Percentiles rank a stretch among this genome's conserved stretches.
Conservation (phyloP, 2,797 vertebrate species). For the Alectoris magna region DNA sequence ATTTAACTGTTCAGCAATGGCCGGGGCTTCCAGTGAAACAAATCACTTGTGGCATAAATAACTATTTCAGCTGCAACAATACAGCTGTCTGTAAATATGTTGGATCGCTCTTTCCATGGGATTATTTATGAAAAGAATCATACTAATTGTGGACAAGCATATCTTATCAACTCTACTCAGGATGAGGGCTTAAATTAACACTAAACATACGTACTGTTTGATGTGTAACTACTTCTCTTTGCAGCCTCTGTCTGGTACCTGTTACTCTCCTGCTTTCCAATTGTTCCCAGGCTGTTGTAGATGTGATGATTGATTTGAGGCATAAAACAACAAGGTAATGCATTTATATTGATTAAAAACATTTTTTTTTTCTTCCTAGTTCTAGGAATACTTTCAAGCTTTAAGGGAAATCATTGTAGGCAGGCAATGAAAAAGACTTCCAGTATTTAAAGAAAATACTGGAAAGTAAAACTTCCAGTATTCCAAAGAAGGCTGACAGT, state of each 20-base stretch:
- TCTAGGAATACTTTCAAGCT: neutral
- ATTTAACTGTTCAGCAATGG: neutral
- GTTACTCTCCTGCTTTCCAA: conserved; percentile 94
- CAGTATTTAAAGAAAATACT: neutral
- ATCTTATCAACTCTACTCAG: neutral
- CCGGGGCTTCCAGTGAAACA: neutral
- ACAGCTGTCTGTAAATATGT: neutral
- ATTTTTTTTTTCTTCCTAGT: neutral
- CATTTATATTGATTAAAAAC: neutral
- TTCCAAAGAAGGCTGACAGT: neutral
- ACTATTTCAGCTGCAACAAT: neutral
- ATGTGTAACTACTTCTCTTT: conserved; percentile 14
- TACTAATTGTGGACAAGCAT: neutral
- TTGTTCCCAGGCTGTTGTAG: conserved; percentile 90
- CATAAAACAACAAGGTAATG: conserved; percentile 90
- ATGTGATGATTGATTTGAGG: conserved; percentile 92
- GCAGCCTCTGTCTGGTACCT: conserved; percentile 93
- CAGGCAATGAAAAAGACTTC: neutral
- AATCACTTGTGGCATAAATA: neutral
- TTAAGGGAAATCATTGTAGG: neutral
- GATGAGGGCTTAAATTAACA: neutral
- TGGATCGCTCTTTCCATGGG: neutral
- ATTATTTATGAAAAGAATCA: neutral
- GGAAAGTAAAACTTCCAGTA: neutral
- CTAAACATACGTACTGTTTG: neutral